These are phyloP conservation scores for Orestias chungarensis DNA, from an alignment of 2,797 vertebrate genomes.

Conservation along the genomic window DNA sequence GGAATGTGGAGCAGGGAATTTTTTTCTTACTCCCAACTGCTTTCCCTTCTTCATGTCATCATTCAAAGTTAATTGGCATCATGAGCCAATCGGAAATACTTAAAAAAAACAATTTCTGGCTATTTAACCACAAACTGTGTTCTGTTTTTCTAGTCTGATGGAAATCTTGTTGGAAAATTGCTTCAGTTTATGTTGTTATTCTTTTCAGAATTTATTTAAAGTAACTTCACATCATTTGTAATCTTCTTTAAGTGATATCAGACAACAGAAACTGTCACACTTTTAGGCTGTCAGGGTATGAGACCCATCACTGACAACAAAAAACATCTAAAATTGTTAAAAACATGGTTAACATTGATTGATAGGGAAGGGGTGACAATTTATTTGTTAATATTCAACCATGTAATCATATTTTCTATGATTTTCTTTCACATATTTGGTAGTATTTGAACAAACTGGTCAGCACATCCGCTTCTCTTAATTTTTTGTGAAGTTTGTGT, in stretches of 20 bases:
- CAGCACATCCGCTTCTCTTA: background rate
- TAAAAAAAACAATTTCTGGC: too few species aligned
- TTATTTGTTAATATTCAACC: background rate
- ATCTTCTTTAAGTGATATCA: background rate
- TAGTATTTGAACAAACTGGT: background rate
- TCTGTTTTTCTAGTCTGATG: too few species aligned
- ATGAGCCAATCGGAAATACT: constrained; percentile 31
- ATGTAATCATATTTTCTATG: background rate
- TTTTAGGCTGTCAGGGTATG: background rate
- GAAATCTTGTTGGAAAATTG: background rate
- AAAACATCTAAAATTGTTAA: background rate
- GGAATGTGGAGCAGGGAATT: constrained; percentile 33
- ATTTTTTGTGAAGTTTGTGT: too few species aligned
- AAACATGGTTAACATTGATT: background rate
- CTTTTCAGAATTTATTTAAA: background rate
- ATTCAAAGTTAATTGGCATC: constrained; percentile 37
- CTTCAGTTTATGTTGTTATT: background rate
- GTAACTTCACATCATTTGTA: background rate
- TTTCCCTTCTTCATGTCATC: constrained; percentile 27
- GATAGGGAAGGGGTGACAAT: background rate
- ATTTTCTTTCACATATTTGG: background rate
- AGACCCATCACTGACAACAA: background rate
- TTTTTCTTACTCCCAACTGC: constrained; percentile 17
- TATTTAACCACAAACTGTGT: too few species aligned
- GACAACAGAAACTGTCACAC: background rate